Evolutionary conservation across 2,113 vertebrate genomes (phyloP), one percentile per base, ranked within the genome.

Genomic region (Turnix velox): DNA sequence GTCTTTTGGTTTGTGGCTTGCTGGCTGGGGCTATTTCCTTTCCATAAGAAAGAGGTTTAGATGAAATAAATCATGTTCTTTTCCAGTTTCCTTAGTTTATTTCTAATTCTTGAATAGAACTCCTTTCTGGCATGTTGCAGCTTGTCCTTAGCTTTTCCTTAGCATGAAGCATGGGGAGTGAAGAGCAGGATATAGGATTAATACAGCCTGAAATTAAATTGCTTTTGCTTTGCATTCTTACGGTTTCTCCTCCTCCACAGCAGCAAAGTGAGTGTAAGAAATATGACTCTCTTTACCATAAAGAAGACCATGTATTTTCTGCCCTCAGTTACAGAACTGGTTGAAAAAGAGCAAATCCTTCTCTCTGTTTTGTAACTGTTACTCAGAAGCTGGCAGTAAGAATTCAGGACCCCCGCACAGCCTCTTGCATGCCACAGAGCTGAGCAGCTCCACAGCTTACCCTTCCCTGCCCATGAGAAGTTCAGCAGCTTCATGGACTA

Each of bases 201-300:
- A n/a, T 95, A 61, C 74, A 95, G 95, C 93, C 79, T 86, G 85
- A 94, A 95, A 88, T 22, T 61, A 93, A 94, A 95, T 66, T 49
- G 87, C 73, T 87, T 65, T 85, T 94, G 82, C 90, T 96, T 88
- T 88, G 88, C 66, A 25, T 54, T 73, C 73, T 73, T 77, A 37
- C 3, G 7, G 68, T 71, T 73, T 71, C 40, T 69, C 27, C 61
- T 94, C 81, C 65, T 82, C 37, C 59, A 49, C 67, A 43, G 88
- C 42, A 81, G 85, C 62, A 46, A 78, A 94, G 78, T 54, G 62
- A 93, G 51, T 61, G 69, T 62, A 95, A 88, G 51, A 72, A 91
- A 23, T 61, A 72, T 54, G 87, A 65, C 57, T 92, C 27, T 77
- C 82, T 92, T 95, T 73, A 76, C 30, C 27, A 59, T 91, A 94